phyloP scores from a whole-genome alignment of 1,140 invertebrate genomes.

The Antheraea pernyi region DNA sequence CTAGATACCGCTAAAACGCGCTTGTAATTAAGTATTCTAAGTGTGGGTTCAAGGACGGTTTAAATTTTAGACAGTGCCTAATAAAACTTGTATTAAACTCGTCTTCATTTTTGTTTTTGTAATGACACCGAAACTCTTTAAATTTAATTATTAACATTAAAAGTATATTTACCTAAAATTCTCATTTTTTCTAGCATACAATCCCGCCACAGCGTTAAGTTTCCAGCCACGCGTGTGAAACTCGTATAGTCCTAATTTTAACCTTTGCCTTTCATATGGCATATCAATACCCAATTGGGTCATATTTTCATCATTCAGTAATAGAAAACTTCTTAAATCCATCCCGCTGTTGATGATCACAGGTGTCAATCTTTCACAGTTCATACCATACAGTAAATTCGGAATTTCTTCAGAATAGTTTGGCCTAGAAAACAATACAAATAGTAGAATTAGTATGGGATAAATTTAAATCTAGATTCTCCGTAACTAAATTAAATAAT shows the following conservation, averaged over 20 bases:
- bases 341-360: slow-evolving; percentile 67
- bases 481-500: no score
- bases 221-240: slow-evolving; percentile 80
- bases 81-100: no score
- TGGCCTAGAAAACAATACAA: slow-evolving; percentile 47
- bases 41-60: no score
- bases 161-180: slow-evolving; percentile 42
- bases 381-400: slow-evolving; percentile 78
- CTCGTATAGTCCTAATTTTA: slow-evolving; percentile 68
- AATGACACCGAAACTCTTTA: no score
- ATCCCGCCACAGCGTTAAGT: slow-evolving; percentile 58
- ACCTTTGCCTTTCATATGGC: slow-evolving; percentile 76
- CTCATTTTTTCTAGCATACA: slow-evolving; percentile 43
- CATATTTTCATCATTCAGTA: slow-evolving; percentile 77
- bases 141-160: neutral
- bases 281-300: slow-evolving; percentile 75
- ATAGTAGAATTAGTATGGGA: no score
- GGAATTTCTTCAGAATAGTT: slow-evolving; percentile 61
- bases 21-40: no score
- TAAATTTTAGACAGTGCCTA: no score
- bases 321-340: slow-evolving; percentile 77
- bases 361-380: slow-evolving; percentile 68
- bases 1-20: no score
- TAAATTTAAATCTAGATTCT: no score
- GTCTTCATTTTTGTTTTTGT: no score